Evolutionary conservation across 2,113 vertebrate genomes (phyloP), one percentile per base, ranked within the genome.

Genomic region (Psammodynastes pulverulentus): DNA sequence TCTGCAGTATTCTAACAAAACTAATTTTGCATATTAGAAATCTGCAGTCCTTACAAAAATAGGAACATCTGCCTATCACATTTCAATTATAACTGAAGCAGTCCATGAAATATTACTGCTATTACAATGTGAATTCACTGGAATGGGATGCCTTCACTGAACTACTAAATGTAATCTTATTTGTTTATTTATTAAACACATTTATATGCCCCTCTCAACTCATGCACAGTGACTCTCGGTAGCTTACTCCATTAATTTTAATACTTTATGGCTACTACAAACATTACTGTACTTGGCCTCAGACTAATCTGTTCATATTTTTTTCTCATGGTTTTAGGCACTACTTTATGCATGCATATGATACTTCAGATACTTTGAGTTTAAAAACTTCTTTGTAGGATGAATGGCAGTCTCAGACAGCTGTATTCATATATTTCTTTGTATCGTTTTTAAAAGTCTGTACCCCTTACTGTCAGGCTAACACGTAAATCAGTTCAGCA

Each of bases 321-420:
- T 53, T 91, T 89, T 45, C 93, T 24, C 91, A 89, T 92, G 87
- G 46, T 79, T 94, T 51, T 62, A 79, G 88, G 91, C 21, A 43
- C 9, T 2, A 86, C 39, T 91, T 92, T 53, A 48, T 86, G 21
- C 34, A 62, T 17, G 58, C 51, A 92, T 94, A 52, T 92, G 0
- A 0, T 62, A 56, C 86, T 93, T 96, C 91, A 84, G 46, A 53
- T 90, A 92, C 24, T 84, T 67, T 23, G 29, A 9, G 52, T 51
- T 89, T 91, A 49, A 34, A 4, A 4, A 0, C 0, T 0, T n/a
- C 84, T 79, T 45, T 46, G 52, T 45, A 93, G 79, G 91, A 86
- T 84, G 34, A n/a, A 39, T 29, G 88, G 67, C 79, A 89, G 84
- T 45, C 24, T 86, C 24, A 86, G 45, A 48, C 10, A 86, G 85